Evolutionary conservation across 2,888 invertebrate genomes (phyloP), one percentile per base, ranked within the genome.

Genomic region (Arctia plantaginis): DNA sequence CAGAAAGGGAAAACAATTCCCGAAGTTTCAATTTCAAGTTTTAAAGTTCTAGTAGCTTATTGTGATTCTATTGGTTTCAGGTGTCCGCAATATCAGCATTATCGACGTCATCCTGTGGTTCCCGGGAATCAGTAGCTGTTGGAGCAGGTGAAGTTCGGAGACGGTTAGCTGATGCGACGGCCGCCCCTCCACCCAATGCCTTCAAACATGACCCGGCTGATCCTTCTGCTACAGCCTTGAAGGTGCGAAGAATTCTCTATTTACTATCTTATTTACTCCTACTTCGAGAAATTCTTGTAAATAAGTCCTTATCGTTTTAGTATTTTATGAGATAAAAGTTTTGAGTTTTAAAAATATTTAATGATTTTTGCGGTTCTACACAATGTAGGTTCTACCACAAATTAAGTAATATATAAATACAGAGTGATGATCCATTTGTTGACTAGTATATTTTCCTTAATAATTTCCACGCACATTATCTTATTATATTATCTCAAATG

Each of bases 221-320:
- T 95, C 99, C 99, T 0, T 99, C 99, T 65, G 99, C 99, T 1
- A 98, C 99, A 1, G 99, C 99, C 8, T 96, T 99, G 67, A 99
- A 99, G 96, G 97, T 97, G 90, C 59, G 18, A 39, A n/a, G 0
- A 23, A 30, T 13, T 13, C 15, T 15, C 12, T 27, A 30, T 20
- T 51, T 51, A 51, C 51, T 20, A 47, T 20, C 20, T 6, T 47
- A 47, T 47, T 47, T 20, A 47, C 4, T 39, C 39, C 39, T 39
- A 39, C 3, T 39, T 6, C 3, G 8, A 47, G 47, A 47, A 47
- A 6, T 39, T 8, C 20, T 47, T 51, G 35, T 35, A 35, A 35
- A 35, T 35, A 35, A n/a, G n/a, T 35, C 35, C 35, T 35, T 35
- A 35, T 35, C 6, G 35, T 35, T 35, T 35, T 35, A 35, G 35